Base-by-base conservation (phyloP, 2,888 invertebrate genomes). In the Xestoiulus laeticollis region DNA sequence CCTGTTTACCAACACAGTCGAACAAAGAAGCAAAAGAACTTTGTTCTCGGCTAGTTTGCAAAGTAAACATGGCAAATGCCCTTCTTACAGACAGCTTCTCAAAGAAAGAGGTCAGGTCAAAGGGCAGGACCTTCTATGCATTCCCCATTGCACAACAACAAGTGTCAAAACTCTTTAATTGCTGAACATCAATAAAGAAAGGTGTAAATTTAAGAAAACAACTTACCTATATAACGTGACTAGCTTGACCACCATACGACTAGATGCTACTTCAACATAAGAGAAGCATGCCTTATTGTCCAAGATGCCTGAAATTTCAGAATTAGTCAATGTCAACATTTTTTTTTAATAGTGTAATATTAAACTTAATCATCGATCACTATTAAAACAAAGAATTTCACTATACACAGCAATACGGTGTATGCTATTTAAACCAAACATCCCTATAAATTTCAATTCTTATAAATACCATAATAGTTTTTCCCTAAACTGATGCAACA, bases 111-210 rank as follows among this genome's bases (percentile, higher is more conserved):
- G 59, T 22, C 59, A 12, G 22, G 59, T 68, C 59, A 68, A 22
- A 68, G 59, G 59, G 59, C 59, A 68, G 22, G 22, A 68, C 59
- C 59, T 68, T 68, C 22, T 22, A 68, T 53, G n/a, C 59, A 68
- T 68, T 19, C 26, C 22, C 10, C 22, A 68, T 22, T 68, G 22
- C 22, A 22, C 59, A 68, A 22, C 59, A 22, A 68, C 22, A 68
- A 22, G 59, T 22, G 59, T 68, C 59, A 68, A 10, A 68, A 68
- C 59, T 19, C 22, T 68, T n/a, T 68, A 68, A 68, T 68, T 68
- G 59, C 59, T 68, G 22, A 68, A 68, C 22, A 68, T 1, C 5
- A 22, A 68, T 68, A 22, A 68, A 8, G 22, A 22, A 68, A 68
- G 59, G 22, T 68, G 59, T 68, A 68, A 68, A 68, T 10, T 22